Base-by-base conservation (phyloP, 35 echinoderm and acorn worm species). In the Acanthaster planci region DNA sequence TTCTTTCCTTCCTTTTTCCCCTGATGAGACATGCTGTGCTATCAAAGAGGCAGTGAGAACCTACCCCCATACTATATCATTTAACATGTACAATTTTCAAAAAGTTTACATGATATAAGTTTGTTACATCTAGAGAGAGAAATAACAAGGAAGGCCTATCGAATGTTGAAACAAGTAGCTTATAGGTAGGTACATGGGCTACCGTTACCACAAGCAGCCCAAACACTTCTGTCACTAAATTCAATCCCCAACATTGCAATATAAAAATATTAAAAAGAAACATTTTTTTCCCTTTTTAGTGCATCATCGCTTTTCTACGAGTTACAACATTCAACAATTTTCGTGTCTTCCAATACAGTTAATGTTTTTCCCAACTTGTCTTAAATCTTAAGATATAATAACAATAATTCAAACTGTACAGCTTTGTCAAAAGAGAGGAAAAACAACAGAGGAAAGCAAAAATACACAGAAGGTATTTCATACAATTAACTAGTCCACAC, bases 21-120 rank as follows among this genome's bases (percentile, higher is more conserved):
- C 42, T 47, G 42, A n/a, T 12, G 42, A 47, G 42, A 47, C 42
- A 47, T 47, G 4, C 42, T 47, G 42, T 47, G 42, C 12, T 4
- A 6, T 47, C 4, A 72, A 10, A 26, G 64, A 72, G 64, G 64
- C 34, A 72, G 64, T 31, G 34, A 26, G 22, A 26, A 26, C 9
- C 64, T 34, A 9, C 64, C 64, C 23, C 23, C 14, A 26, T 26
- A 72, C 22, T 72, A 47, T 72, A 72, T 72, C 34, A 72, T 72
- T 72, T 72, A 72, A 72, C 64, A 72, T 72, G 64, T 72, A 72
- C 64, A 72, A 72, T 72, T 72, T 67, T 72, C 64, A 72, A 72
- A 72, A 72, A 72, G 64, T 72, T 72, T 72, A 72, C 64, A 72
- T 72, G 64, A 72, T 72, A 72, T 72, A 72, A 72, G 19, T 72